Base-by-base conservation (phyloP, 2,888 invertebrate species). In the Thymelicus acteon region DNA sequence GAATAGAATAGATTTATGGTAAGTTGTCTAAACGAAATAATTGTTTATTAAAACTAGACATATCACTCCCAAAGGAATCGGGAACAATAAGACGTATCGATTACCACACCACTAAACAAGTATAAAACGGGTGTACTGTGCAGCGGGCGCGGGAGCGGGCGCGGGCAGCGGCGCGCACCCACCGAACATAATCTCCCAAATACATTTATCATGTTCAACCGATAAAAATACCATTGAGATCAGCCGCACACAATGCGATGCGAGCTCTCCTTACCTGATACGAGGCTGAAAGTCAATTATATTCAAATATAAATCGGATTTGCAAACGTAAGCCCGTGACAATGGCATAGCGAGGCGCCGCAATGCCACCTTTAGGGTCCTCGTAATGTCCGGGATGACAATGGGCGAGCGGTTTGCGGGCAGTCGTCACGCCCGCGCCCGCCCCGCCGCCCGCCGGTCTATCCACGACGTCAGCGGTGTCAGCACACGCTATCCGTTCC, bases 301-400 rank as follows among this genome's bases (percentile, higher is more conserved):
- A 93, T 93, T 93, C 92, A 92, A 93, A 93, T 93, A 92, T 90
- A 92, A 93, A 93, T 92, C 93, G 91, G 93, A 93, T 93, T 93
- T 92, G 93, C 92, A 84, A 92, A 91, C 88, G 87, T 93, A 93
- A 93, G 91, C 84, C 81, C 77, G 78, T 86, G 86, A 92, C 92
- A 93, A 93, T 91, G 79, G 88, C 83, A 84, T 85, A 85, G 88
- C 83, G 83, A 84, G 87, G 90, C 90, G 90, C 89, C 87, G 83
- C 78, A 82, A 74, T 65, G 76, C 76, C 78, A 77, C 76, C 77
- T 77, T 75, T 75, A 70, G 70, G 64, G 60, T 85, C 86, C 68
- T 64, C 19, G 63, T 60, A 64, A 64, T 63, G 63, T 69, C 49
- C 70, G 64, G 63, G 70, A 31, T 52, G 48, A 70, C 70, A 70